Base-by-base conservation (phyloP, 1,140 invertebrate species). In the Drosophila seguyi region DNA sequence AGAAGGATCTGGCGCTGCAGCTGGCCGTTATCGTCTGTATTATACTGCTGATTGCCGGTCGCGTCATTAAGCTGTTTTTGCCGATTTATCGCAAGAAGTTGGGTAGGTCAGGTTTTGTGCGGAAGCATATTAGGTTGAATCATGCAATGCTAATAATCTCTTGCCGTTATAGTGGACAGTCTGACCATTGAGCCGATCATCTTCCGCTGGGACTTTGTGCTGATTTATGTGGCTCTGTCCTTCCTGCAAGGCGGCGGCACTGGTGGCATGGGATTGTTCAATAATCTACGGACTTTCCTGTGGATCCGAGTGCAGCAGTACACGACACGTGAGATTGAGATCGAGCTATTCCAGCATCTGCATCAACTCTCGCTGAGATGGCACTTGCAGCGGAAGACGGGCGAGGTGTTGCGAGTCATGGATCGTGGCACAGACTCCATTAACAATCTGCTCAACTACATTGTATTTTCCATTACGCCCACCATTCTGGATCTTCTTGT, bases 271-370 rank as follows among this genome's bases (percentile, higher is more conserved):
- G 98, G 98, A 20, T 93, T 99, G 45, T 93, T 99, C 11, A 99
- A 98, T 92, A 99, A 98, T 93, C 79, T 99, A 3, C 94, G 98
- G 44, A 96, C 96, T 3, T 98, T 98, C 91, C 93, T 99, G 6
- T 99, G 98, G 98, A 99, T 99, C 86, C 94, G 95, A 75, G 97
- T 99, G 50, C 97, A 99, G 81, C 98, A 99, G 91, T 99, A 98
- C 88, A 99, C 98, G 4, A 98, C 97, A 6, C 94, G 97, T 66
- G 97, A 98, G 93, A 95, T 99, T 39, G 96, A 99, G 94, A 96
- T 97, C 57, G 95, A 96, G 92, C 92, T 98, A 18, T 98, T 97
- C 91, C 94, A 94, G 36, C 98, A 99, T 93, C 94, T 99, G 27
- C 98, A 99, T 92, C 95, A 95, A 67, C 92, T 98, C 66, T 97